Conservation (phyloP, 2,888 invertebrate genomes). For the Urechis unicinctus region DNA sequence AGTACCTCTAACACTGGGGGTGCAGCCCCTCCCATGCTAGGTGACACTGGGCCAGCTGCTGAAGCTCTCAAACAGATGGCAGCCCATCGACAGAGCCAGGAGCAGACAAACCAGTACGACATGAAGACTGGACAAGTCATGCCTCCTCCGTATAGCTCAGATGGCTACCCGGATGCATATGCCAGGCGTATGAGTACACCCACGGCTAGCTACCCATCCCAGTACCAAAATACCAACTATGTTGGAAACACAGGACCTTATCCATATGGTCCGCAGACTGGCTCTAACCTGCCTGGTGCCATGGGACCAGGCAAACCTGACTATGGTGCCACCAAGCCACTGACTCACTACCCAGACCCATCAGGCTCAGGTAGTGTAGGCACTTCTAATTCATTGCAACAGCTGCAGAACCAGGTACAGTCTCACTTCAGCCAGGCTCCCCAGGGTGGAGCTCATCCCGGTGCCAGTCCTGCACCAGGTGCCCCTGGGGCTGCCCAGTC, state of each 20-base stretch:
- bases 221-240: background rate
- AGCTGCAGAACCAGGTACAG: conserved; percentile 38
- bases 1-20: background rate
- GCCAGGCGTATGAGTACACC: no score
- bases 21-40: conserved; percentile 6
- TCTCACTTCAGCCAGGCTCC: conserved; percentile 64
- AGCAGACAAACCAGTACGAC: no score
- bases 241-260: background rate
- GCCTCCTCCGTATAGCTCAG: background rate
- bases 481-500: no score
- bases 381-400: conserved; percentile 31
- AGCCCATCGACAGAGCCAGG: conserved; percentile 81
- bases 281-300: background rate
- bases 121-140: background rate
- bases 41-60: conserved; percentile 71
- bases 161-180: background rate
- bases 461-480: no score
- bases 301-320: background rate
- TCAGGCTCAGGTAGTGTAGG: conserved; percentile 17
- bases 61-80: conserved; percentile 96
- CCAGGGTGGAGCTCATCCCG: no score
- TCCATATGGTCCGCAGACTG: background rate
- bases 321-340: background rate
- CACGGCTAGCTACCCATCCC: no score
- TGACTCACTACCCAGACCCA: background rate